Evolutionary conservation across 2,113 vertebrate genomes (phyloP).

Genomic region (Zosterops pallidus): DNA sequence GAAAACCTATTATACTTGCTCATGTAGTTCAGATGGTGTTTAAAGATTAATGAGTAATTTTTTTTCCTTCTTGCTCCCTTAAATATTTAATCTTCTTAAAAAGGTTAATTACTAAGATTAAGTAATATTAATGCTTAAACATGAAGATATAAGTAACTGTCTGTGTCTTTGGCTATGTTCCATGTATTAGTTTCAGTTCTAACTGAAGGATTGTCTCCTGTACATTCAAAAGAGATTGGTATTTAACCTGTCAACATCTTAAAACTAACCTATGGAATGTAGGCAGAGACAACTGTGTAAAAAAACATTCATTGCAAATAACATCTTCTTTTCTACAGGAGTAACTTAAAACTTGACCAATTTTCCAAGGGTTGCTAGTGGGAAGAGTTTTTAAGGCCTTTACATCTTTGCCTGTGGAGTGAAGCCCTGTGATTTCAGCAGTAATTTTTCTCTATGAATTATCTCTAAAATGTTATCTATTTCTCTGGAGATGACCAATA

Average conservation of each 20-base stretch:
- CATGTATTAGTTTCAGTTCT: background rate
- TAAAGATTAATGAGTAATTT: background rate
- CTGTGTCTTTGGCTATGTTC: background rate
- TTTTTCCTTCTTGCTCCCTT: accelerated
- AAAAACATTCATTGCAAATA: background rate
- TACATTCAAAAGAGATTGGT: background rate
- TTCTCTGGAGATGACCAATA: background rate
- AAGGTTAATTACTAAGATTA: background rate
- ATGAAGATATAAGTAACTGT: background rate
- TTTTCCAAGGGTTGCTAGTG: background rate
- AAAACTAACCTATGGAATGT: background rate
- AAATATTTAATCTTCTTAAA: background rate
- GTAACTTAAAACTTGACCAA: background rate
- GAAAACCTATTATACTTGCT: background rate
- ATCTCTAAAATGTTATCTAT: background rate
- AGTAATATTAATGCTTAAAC: background rate
- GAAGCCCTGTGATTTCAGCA: background rate
- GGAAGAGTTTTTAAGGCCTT: background rate
- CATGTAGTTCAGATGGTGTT: background rate
- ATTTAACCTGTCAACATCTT: background rate
- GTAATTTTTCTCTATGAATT: background rate
- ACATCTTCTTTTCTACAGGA: background rate
- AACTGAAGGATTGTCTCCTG: background rate
- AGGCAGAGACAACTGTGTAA: background rate
- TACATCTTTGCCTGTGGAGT: background rate